Base-by-base conservation (phyloP, 2,888 invertebrate genomes). In the Acleris emargana region DNA sequence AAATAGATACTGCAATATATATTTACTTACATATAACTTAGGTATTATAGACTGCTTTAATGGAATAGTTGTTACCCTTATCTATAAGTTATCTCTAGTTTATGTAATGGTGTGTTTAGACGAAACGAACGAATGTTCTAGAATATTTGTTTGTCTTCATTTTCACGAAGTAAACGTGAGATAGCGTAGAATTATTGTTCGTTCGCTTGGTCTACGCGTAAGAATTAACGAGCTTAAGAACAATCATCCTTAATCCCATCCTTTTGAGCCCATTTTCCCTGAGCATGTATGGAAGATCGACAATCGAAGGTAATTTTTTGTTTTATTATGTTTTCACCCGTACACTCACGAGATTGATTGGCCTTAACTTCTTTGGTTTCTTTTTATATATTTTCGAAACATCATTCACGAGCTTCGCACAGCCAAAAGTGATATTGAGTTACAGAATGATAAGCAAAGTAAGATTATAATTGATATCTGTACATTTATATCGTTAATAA, bases 221-320 rank as follows among this genome's bases (percentile, higher is more conserved):
- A 73, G 22, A 69, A 69, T 69, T 51, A 69, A 71, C 61, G 62
- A 67, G 64, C 76, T 77, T 76, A 76, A 75, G 72, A 69, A 74
- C 75, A 71, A 74, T 78, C 73, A 71, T 79, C 81, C 82, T 77
- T 71, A 73, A 68, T 81, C 83, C 86, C 71, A 67, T 79, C 82
- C 81, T 69, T 68, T 13, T 62, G 68, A 71, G 67, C 76, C 86
- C 85, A 60, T 74, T 73, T 74, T 83, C 85, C 85, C 75, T 76
- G 81, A 86, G 90, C 89, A 90, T 90, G 89, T 85, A 86, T 82
- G 86, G 89, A 87, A 87, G 89, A 88, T 82, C 90, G 78, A 80
- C 88, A 79, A 71, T 77, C 64, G 71, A 83, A 90, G 91, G 91
- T 91, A 91, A 88, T 84, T 82, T 86, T 75, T 79, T 80, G 76